Conservation (phyloP, 2,888 invertebrate species). For the Tupiocoris notatus region DNA sequence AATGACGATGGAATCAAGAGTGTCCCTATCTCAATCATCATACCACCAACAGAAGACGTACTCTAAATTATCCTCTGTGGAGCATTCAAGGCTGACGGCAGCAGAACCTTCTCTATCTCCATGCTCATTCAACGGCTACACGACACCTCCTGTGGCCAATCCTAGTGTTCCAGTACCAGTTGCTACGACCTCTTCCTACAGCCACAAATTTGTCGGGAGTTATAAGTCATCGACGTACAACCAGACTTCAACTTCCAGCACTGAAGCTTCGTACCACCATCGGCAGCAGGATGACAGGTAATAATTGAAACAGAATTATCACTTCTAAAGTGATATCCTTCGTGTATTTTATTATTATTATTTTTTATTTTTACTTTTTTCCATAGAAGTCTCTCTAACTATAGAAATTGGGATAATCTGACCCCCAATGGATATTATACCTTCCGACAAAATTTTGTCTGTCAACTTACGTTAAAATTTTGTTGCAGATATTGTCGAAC, state of each 20-base stretch:
- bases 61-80: background rate
- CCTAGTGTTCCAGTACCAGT: background rate
- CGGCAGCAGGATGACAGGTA: conserved; percentile 34
- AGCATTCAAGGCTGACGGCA: background rate
- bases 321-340: no score
- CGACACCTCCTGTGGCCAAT: background rate
- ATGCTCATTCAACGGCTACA: background rate
- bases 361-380: no score
- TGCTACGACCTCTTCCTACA: background rate
- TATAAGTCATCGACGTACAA: conserved; percentile 4
- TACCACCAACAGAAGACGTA: background rate
- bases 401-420: no score
- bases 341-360: no score
- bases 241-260: background rate
- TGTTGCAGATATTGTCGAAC: conserved; percentile 30
- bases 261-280: conserved; percentile 19
- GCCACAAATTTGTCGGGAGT: conserved; percentile 4
- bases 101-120: background rate
- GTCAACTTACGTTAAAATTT: no score
- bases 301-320: no score
- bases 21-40: background rate
- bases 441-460: no score
- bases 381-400: no score
- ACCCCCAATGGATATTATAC: no score
- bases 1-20: conserved; percentile 2